phyloP scores from a whole-genome alignment of 2,888 invertebrate species.

The Papilio gigon region DNA sequence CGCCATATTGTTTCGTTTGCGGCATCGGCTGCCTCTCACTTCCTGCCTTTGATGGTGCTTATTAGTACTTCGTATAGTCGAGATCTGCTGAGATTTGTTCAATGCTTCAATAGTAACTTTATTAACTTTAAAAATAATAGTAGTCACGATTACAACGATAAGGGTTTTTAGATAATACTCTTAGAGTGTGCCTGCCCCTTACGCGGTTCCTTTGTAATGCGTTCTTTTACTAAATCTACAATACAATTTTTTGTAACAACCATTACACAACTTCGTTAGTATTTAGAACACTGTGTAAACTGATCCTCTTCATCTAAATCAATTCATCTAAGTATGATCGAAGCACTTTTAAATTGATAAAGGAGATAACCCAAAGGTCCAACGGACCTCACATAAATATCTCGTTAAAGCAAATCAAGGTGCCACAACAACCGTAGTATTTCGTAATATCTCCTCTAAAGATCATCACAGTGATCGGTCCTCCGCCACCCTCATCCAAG shows the following conservation, averaged over 20 bases:
- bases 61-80: constrained; percentile 44
- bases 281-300: no score
- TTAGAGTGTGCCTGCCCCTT: neutral
- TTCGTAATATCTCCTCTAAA: no score
- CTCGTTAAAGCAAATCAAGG: neutral
- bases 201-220: neutral
- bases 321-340: no score
- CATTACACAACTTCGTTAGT: neutral
- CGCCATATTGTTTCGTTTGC: constrained; percentile 70
- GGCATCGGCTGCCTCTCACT: constrained; percentile 69
- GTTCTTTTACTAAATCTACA: neutral
- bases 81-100: constrained; percentile 39
- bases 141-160: neutral
- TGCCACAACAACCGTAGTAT: no score
- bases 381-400: no score
- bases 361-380: no score
- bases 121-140: constrained; percentile 34
- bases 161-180: neutral
- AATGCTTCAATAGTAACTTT: constrained; percentile 36
- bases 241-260: no score
- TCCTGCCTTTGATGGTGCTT: constrained; percentile 61
- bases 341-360: no score
- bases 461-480: no score
- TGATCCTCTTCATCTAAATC: neutral
- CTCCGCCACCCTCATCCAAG: no score